Conservation (phyloP, 2,797 vertebrate species). For the Otolemur crassicaudatus region DNA sequence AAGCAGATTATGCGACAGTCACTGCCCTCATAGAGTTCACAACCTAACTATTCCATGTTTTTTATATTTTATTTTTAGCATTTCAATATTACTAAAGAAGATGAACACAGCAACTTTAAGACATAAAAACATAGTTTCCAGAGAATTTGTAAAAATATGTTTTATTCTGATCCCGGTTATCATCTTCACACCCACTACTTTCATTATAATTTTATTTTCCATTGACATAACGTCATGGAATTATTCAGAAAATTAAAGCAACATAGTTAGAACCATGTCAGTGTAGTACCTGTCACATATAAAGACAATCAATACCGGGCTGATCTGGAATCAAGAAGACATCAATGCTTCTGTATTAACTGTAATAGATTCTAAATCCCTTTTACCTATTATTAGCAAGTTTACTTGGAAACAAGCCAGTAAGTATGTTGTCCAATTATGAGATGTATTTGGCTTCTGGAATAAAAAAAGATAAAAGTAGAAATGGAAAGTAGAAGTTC, state of each 20-base stretch:
- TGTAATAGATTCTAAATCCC: not conserved
- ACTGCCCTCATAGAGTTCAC: not conserved
- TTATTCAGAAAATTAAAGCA: conserved; percentile 50
- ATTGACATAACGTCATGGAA: conserved; percentile 44
- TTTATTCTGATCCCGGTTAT: conserved; percentile 38
- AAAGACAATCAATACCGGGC: not conserved
- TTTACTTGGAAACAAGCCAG: not conserved
- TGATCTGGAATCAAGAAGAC: not conserved
- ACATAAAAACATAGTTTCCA: not conserved
- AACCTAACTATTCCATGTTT: not conserved
- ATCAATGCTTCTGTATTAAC: not conserved
- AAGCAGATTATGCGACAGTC: not conserved
- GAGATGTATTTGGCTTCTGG: not conserved
- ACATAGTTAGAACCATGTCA: conserved; percentile 14
- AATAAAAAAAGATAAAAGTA: conserved; percentile 5
- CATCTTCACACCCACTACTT: not conserved
- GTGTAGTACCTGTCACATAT: not conserved
- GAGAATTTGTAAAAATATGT: conserved; percentile 34
- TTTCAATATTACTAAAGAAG: conserved; percentile 29
- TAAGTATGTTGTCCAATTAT: not conserved
- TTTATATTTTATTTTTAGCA: not conserved
- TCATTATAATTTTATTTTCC: conserved; percentile 53
- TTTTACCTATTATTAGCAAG: not conserved
- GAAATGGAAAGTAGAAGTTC: not conserved
- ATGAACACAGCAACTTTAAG: not conserved